Conservation (phyloP, 2,113 vertebrate species). For the Mustela lutreola region DNA sequence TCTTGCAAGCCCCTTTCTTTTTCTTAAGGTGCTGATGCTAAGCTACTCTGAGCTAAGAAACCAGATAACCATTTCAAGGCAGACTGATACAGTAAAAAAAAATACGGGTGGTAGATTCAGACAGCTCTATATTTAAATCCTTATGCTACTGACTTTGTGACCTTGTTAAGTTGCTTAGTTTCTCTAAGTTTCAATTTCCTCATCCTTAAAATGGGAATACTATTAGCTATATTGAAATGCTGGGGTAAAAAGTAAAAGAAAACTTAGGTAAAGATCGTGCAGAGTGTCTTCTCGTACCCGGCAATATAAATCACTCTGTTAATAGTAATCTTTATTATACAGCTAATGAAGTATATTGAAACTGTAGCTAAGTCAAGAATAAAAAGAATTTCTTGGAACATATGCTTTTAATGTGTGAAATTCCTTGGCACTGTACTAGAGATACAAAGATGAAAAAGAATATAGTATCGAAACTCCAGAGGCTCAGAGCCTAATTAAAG, state of each 20-base stretch:
- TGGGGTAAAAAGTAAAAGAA: conserved; percentile 11
- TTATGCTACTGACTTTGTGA: neutral
- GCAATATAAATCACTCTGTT: neutral
- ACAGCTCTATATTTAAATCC: conserved; percentile 13
- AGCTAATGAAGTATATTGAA: conserved; percentile 30
- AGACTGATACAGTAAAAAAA: neutral
- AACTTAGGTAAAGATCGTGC: conserved; percentile 17
- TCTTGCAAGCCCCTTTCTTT: conserved; percentile 17
- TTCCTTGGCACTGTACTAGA: neutral
- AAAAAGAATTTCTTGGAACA: conserved; percentile 39
- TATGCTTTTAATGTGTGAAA: conserved; percentile 46
- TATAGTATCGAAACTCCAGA: neutral
- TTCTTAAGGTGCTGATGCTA: conserved; percentile 1
- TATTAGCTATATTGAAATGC: conserved; percentile 20
- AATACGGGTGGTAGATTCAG: neutral
- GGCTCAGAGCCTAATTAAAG: conserved; percentile 18
- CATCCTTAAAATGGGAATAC: conserved; percentile 33
- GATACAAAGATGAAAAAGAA: conserved; percentile 46
- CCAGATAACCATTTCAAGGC: neutral
- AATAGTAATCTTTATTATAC: neutral
- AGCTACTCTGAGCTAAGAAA: conserved; percentile 10
- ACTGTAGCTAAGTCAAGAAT: conserved; percentile 40
- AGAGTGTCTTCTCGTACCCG: neutral
- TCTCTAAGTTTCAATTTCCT: conserved; percentile 45
- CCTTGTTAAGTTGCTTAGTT: conserved; percentile 53